Base-by-base conservation (phyloP, 2,888 invertebrate species). In the Athetis lepigone region DNA sequence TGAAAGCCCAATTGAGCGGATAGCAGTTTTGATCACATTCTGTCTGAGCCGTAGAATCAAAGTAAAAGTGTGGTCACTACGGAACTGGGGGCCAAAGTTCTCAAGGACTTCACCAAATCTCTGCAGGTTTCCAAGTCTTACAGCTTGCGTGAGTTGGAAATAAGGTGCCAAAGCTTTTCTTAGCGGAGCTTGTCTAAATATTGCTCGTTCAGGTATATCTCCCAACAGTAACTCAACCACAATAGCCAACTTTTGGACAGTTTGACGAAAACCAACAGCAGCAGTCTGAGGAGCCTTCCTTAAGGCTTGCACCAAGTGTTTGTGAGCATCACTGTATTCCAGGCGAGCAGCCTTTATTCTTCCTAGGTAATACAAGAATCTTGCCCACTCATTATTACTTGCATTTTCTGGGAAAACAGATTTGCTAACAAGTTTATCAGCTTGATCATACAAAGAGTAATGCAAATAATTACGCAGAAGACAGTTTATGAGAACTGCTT, bases 11-110 rank as follows among this genome's bases (percentile, higher is more conserved):
- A 99, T 99, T 51, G 98, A 98, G 37, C 99, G 96, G 57, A 99
- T 98, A 0, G 99, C 99, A 11, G 99, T 99, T 93, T 99, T 99
- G 84, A 99, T 99, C 1, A 99, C 99, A 94, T 99, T 99, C 90
- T 99, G 99, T 57, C 99, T 96, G 58, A 99, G 95, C 70, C 99
- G 97, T 47, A 99, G 96, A 84, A 99, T 99, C 66, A 99, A 94
- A 23, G 99, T 99, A 83, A 98, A 99, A 0, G 99, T 99, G 86
- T 99, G 98, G 91, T 99, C 99, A 77, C 96, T 96, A 75, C 98
- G 97, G 89, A 99, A 99, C 88, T 98, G 98, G 0, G 97, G 97
- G 0, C 98, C 98, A 92, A 97, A 98, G 85, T 98, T 98, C 80
- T 98, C 97, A 57, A 99, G 95, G 0, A 99, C 99, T 90, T 98